Percentiles rank a stretch among this genome's conserved stretches.
Conservation (phyloP, 30 jellyfish, hydroid and myxozoan species). For the Mastigias papua region DNA sequence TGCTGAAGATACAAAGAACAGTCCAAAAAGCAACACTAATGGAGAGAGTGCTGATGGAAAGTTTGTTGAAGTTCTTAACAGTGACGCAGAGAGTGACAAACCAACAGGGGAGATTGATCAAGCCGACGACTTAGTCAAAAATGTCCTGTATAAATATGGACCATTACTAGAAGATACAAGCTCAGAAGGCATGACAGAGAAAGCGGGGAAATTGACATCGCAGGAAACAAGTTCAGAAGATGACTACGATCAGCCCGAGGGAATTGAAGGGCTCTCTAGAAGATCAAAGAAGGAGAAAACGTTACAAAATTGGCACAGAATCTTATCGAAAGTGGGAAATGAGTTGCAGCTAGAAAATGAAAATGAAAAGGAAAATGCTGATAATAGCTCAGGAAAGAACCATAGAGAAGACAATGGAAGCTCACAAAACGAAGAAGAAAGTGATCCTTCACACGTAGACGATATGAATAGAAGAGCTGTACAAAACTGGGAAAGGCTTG, state of each 20-base stretch:
- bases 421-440: not conserved
- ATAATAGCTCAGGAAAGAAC: too few species aligned
- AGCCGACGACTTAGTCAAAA: not conserved
- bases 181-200: not conserved
- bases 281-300: not conserved
- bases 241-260: constrained; percentile 57
- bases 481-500: constrained; percentile 25
- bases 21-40: not conserved
- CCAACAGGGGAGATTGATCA: not conserved
- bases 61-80: constrained; percentile 30
- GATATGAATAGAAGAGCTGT: constrained; percentile 1
- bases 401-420: not conserved
- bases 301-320: constrained; percentile 21
- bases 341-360: not conserved
- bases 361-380: not conserved
- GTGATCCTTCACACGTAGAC: not conserved
- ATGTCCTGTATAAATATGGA: constrained; percentile 8
- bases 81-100: constrained; percentile 25
- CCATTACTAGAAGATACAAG: constrained; percentile 21
- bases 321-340: not conserved
- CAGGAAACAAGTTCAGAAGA: constrained; percentile 34
- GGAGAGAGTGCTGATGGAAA: not conserved
- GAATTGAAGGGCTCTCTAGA: not conserved
- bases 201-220: not conserved
- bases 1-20: not conserved